Evolutionary conservation across 1,140 invertebrate genomes (phyloP), one percentile per base, ranked within the genome.

Genomic region (Schlechtendalia chinensis): DNA sequence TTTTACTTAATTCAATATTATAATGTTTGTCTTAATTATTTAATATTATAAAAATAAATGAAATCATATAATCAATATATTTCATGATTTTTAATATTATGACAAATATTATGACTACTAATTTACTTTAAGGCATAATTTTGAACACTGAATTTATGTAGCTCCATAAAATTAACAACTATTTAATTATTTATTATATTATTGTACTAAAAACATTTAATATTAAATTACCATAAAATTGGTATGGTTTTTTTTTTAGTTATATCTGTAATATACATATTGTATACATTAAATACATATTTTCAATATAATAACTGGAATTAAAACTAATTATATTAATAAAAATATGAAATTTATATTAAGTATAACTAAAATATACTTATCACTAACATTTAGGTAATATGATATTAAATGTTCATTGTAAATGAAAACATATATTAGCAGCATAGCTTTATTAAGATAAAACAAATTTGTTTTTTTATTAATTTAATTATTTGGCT

Each of bases 141-240:
- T 67, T 11, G 32, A 5, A 12, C 17, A 45, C 14, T 67, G 11
- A 45, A 67, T 19, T 16, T 12, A 39, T 67, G 6, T 4, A 39
- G 5, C 32, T 67, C 8, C 39, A 65, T 39, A 14, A 65, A 4
- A 65, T 45, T 39, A 11, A n/a, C 32, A 45, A 32, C 5, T 67
- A 39, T 65, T 39, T n/a, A 45, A 45, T 67, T 39, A 39, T 67
- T 67, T 45, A 19, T 67, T 67, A 67, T 39, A 39, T 67, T 67
- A 67, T 67, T 39, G n/a, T 67, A 67, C 5, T 67, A 12, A 12
- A 22, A 67, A 67, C 19, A 5, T 19, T 67, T 67, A 65, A 67
- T 67, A 67, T 22, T 45, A 39, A 65, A 39, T 67, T 12, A 22
- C 63, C 11, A 22, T 67, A 5, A 19, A 39, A 67, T 67, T 22